Conservation (phyloP, 2,888 invertebrate genomes). For the Serrognathus titanus region DNA sequence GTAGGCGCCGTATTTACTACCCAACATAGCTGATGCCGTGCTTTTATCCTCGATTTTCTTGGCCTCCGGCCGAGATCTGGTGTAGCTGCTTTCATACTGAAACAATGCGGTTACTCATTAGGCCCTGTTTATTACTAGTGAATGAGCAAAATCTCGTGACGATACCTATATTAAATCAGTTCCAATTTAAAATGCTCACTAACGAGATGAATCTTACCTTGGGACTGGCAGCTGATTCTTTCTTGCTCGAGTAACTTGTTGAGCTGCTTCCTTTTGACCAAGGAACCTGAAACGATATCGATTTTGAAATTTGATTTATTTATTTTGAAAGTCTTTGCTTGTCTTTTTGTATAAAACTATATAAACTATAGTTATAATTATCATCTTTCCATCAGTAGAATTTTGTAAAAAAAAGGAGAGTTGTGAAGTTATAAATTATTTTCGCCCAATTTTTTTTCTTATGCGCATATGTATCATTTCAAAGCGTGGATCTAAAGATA, state of each 20-base stretch:
- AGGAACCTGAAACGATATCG: slow-evolving; percentile 12
- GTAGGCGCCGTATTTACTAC: slow-evolving; percentile 38
- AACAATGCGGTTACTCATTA: slow-evolving; percentile 18
- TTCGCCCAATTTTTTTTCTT: too few relatives aligned
- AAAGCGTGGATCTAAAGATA: too few relatives aligned
- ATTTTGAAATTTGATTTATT: neutral
- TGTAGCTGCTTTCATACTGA: slow-evolving; percentile 41
- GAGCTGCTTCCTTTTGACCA: slow-evolving; percentile 13
- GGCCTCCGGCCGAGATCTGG: slow-evolving; percentile 33
- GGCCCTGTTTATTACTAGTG: neutral
- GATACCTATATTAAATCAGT: neutral
- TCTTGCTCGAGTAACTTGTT: slow-evolving; percentile 12
- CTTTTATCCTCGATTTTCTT: slow-evolving; percentile 38
- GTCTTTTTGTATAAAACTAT: too few relatives aligned
- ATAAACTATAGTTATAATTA: too few relatives aligned
- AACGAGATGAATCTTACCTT: slow-evolving; percentile 14
- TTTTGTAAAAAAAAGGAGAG: too few relatives aligned
- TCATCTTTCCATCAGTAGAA: too few relatives aligned
- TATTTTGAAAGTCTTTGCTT: too few relatives aligned
- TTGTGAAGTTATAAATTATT: too few relatives aligned
- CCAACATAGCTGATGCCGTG: slow-evolving; percentile 30
- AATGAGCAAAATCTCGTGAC: neutral
- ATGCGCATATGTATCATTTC: too few relatives aligned
- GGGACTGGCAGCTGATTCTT: slow-evolving; percentile 8
- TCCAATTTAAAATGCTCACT: neutral